phyloP scores from a whole-genome alignment of 2,888 invertebrate genomes.

The Lingula anatina region DNA sequence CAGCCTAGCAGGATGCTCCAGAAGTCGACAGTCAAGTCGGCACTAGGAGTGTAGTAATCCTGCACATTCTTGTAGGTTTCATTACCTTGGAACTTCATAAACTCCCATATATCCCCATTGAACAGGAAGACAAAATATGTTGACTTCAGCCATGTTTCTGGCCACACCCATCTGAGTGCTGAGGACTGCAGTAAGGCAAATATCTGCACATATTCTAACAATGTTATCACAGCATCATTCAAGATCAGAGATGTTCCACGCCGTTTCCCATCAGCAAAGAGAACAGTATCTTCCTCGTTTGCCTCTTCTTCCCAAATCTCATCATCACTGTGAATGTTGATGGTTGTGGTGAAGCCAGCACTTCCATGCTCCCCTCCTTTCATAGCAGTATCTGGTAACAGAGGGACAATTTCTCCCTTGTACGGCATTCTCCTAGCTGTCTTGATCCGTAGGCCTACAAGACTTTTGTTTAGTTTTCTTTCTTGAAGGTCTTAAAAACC shows the following conservation, averaged over 20 bases:
- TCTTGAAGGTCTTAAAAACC: no score
- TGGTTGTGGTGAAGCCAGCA: background rate
- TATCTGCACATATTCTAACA: conserved; percentile 35
- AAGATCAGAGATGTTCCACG: conserved; percentile 30
- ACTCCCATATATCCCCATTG: conserved; percentile 43
- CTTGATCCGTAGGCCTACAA: no score
- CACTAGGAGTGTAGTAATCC: conserved; percentile 26
- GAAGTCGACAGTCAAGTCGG: conserved; percentile 22
- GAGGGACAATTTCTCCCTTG: no score
- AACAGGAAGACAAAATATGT: conserved; percentile 31
- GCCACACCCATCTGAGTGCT: conserved; percentile 41
- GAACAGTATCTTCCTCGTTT: conserved; percentile 26
- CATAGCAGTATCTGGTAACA: no score
- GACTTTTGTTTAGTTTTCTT: no score
- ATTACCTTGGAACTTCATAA: conserved; percentile 24
- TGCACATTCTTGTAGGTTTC: conserved; percentile 29
- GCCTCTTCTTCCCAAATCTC: conserved; percentile 13
- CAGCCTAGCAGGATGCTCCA: conserved; percentile 27
- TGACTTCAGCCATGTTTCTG: conserved; percentile 25
- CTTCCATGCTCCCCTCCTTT: no score
- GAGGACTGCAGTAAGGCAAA: conserved; percentile 37
- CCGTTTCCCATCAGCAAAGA: conserved; percentile 23
- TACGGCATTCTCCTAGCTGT: no score
- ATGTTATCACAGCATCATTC: conserved; percentile 26
- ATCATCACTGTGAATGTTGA: conserved; percentile 11